Percentiles rank a stretch among this genome's conserved stretches.
Conservation (phyloP, 2,888 invertebrate species). For the Drosophila niveifrons region DNA sequence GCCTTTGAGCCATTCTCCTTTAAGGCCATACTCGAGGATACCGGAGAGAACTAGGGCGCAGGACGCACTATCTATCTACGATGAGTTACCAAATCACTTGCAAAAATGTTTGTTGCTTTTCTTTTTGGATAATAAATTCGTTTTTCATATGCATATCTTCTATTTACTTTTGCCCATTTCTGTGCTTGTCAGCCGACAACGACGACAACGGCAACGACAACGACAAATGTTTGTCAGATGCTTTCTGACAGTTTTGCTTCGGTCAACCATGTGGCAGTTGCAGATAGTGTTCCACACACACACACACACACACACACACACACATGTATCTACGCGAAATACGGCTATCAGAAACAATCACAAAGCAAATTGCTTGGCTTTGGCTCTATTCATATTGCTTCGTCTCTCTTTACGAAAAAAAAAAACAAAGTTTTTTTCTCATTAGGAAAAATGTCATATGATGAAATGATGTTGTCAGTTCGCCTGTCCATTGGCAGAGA, state of each 20-base stretch:
- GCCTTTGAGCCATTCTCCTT: constrained; percentile 95
- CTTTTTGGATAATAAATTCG: constrained; percentile 61
- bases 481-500: constrained; percentile 49
- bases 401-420: constrained; percentile 22
- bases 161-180: constrained; percentile 47
- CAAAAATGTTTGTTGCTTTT: constrained; percentile 40
- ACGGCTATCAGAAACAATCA: constrained; percentile 55
- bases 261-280: constrained; percentile 60
- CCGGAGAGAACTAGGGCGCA: constrained; percentile 84
- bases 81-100: constrained; percentile 29
- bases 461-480: constrained; percentile 77
- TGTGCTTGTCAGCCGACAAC: constrained; percentile 42
- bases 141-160: constrained; percentile 66
- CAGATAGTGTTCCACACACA: constrained; percentile 30
- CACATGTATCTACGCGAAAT: constrained; percentile 2
- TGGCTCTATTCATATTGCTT: constrained; percentile 21
- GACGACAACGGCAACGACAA: constrained; percentile 7
- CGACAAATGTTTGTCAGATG: constrained; percentile 63
- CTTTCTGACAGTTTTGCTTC: constrained; percentile 60
- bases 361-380: constrained; percentile 60
- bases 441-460: constrained; percentile 75
- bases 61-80: constrained; percentile 54
- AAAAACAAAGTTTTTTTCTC: constrained; percentile 51
- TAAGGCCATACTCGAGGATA: constrained; percentile 89
- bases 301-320: constrained; percentile 12